These are phyloP conservation scores for Ectemnius continuus DNA, from an alignment of 2,888 invertebrate genomes.

Conservation along the genomic window DNA sequence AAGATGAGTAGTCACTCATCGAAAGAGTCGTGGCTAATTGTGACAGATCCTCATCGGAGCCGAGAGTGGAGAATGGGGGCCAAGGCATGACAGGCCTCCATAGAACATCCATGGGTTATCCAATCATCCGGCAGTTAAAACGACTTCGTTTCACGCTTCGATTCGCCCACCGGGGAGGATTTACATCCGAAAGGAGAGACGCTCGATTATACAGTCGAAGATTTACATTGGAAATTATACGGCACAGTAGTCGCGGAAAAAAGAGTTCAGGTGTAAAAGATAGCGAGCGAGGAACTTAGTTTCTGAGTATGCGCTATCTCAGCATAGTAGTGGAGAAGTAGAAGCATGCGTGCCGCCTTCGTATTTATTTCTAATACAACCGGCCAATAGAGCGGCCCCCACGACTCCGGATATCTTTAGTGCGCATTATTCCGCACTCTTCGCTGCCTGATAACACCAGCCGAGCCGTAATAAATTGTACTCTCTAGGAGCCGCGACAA, in stretches of 20 bases:
- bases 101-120: too few species aligned
- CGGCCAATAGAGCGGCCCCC: slow-evolving; percentile 30
- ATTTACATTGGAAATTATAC: slow-evolving; percentile 22
- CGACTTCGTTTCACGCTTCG: slow-evolving; percentile 25
- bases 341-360: slow-evolving; percentile 14
- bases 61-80: too few species aligned
- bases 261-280: slow-evolving; percentile 7
- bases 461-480: slow-evolving; percentile 49
- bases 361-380: slow-evolving; percentile 47
- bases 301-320: not conserved
- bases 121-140: too few species aligned
- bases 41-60: too few species aligned
- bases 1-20: too few species aligned
- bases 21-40: too few species aligned
- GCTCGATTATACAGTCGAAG: not conserved
- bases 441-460: slow-evolving; percentile 42
- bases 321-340: too few species aligned
- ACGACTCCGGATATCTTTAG: slow-evolving; percentile 51
- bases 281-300: slow-evolving; percentile 7
- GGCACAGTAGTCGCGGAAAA: not conserved
- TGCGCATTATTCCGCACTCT: slow-evolving; percentile 55
- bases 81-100: too few species aligned
- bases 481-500: slow-evolving; percentile 33
- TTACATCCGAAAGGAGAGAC: slow-evolving; percentile 27
- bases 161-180: slow-evolving; percentile 16